Evolutionary conservation across 1,140 invertebrate species (phyloP).

Genomic region (Andrena cerasifolii): DNA sequence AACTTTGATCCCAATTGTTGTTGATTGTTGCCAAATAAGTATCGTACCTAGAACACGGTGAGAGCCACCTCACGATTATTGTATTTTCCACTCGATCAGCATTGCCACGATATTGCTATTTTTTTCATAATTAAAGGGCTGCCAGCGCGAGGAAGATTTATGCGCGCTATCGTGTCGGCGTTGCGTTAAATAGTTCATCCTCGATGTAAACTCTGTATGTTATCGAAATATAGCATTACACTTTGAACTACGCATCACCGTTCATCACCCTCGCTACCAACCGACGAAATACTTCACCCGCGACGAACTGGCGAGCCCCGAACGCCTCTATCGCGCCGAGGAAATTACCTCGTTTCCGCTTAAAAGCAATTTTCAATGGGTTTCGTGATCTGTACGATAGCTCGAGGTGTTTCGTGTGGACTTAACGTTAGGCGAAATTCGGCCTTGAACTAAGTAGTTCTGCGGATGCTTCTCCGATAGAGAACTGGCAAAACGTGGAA

Average conservation of each 20-base stretch:
- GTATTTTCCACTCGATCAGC: constrained; percentile 78
- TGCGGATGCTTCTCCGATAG: background rate
- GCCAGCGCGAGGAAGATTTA: constrained; percentile 52
- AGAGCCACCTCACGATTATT: constrained; percentile 59
- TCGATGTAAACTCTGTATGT: constrained; percentile 80
- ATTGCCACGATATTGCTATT: constrained; percentile 76
- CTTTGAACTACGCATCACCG: constrained; percentile 54
- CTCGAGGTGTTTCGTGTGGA: background rate
- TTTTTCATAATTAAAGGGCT: constrained; percentile 74
- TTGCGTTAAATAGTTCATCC: constrained; percentile 75
- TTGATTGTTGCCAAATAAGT: constrained; percentile 82
- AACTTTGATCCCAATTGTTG: constrained; percentile 77
- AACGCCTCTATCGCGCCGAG: background rate
- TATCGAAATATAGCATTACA: constrained; percentile 78
- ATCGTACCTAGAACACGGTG: constrained; percentile 56
- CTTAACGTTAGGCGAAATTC: background rate
- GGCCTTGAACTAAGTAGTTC: background rate
- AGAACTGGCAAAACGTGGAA: background rate
- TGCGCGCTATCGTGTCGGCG: constrained; percentile 63
- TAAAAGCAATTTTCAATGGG: background rate
- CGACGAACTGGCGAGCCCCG: background rate
- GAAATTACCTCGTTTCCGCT: background rate
- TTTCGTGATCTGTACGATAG: background rate
- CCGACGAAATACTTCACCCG: background rate
- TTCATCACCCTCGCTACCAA: background rate